A percentile compares a stretch with the other conserved stretches of the same genome.
phyloP scores from a whole-genome alignment of 2,888 invertebrate genomes.

The Antitype chi region DNA sequence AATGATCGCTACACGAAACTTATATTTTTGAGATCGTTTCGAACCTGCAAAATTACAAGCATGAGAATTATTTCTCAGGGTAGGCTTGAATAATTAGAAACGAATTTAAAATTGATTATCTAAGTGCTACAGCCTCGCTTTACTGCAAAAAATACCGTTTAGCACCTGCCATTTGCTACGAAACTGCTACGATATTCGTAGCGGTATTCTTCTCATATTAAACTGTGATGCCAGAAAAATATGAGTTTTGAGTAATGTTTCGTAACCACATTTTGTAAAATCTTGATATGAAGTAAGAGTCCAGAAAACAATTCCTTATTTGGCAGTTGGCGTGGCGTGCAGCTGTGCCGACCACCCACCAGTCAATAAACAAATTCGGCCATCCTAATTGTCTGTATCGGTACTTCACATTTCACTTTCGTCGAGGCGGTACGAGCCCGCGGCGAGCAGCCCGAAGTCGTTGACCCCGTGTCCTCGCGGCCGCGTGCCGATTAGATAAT shows the following conservation, averaged over 20 bases:
- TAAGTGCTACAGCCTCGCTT: conserved; percentile 31
- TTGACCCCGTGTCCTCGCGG: conserved; percentile 87
- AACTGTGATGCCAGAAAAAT: background rate
- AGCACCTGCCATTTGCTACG: conserved; percentile 50
- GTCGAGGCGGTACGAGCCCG: conserved; percentile 77
- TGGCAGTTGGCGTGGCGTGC: conserved; percentile 52
- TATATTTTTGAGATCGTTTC: background rate
- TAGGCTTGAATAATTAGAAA: conserved; percentile 35
- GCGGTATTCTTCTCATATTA: conserved; percentile 38
- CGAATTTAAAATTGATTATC: conserved; percentile 38
- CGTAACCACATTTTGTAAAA: conserved; percentile 33
- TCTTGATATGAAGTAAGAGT: conserved; percentile 39
- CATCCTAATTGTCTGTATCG: conserved; percentile 75
- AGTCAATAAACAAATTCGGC: conserved; percentile 80
- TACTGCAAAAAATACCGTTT: conserved; percentile 55
- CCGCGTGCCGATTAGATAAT: conserved; percentile 90
- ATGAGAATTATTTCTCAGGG: conserved; percentile 16
- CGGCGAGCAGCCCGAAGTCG: conserved; percentile 83
- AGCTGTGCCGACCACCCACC: conserved; percentile 69
- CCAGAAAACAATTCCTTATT: conserved; percentile 53
- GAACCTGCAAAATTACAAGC: background rate
- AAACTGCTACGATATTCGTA: conserved; percentile 54
- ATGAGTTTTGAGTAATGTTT: conserved; percentile 10
- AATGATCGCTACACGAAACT: background rate
- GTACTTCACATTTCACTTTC: conserved; percentile 89